These are phyloP conservation scores for Scytalopus superciliaris DNA, from an alignment of 2,113 vertebrate species.

Conservation along the genomic window DNA sequence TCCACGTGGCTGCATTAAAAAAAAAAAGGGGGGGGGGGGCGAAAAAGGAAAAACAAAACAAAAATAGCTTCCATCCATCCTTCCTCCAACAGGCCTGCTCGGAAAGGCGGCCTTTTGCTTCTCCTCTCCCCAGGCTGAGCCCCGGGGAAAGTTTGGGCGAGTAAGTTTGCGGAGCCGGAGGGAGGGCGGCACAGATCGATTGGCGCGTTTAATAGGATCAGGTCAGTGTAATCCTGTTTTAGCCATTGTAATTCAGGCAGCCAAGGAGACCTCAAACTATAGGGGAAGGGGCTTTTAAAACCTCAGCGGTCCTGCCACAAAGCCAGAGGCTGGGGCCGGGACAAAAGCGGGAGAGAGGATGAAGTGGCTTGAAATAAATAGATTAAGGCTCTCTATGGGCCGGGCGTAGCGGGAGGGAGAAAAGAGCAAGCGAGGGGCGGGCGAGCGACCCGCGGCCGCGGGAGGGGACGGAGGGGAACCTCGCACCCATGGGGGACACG, in stretches of 20 bases:
- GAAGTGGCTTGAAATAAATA: slow-evolving; percentile 81
- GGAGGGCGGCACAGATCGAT: slow-evolving; percentile 59
- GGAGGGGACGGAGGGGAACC: not conserved
- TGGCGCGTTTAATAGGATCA: slow-evolving; percentile 78
- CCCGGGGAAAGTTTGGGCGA: slow-evolving; percentile 30
- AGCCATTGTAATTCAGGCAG: slow-evolving; percentile 77
- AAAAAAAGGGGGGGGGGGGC: no score
- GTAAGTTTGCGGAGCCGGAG: slow-evolving; percentile 53
- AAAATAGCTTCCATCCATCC: not conserved
- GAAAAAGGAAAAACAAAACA: not conserved
- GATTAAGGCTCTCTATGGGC: slow-evolving; percentile 73
- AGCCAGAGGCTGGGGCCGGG: slow-evolving; percentile 64
- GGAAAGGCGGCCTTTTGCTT: not conserved
- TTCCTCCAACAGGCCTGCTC: not conserved
- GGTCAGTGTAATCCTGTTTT: slow-evolving; percentile 81
- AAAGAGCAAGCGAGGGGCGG: slow-evolving; percentile 40
- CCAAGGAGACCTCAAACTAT: slow-evolving; percentile 71
- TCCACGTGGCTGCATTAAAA: not conserved
- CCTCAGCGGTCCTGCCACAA: slow-evolving; percentile 67
- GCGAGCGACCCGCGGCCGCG: not conserved
- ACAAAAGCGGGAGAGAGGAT: slow-evolving; percentile 70
- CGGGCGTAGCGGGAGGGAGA: slow-evolving; percentile 43
- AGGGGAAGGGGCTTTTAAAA: slow-evolving; percentile 71
- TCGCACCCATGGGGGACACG: not conserved
- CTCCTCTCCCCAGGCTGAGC: not conserved